These are phyloP conservation scores for Epizoanthus fatuus DNA, from an alignment of 92 coral and sea anemone species.

Conservation along the genomic window DNA sequence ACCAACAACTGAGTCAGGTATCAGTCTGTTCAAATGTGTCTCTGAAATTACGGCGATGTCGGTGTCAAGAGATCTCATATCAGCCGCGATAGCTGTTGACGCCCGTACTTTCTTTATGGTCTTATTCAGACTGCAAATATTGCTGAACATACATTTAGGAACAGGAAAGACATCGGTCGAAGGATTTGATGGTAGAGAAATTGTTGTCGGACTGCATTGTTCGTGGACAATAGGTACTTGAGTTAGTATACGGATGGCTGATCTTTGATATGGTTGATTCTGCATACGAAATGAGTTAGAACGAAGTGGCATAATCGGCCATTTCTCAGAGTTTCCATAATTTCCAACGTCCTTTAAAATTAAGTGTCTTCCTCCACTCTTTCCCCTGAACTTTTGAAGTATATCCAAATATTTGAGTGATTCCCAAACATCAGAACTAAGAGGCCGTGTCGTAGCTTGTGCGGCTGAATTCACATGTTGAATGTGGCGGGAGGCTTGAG, in stretches of 20 bases:
- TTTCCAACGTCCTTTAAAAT: background rate
- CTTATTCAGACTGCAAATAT: constrained; percentile 41
- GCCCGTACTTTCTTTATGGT: constrained; percentile 20
- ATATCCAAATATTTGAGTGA: constrained; percentile 11
- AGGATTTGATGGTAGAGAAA: background rate
- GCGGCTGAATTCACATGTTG: background rate
- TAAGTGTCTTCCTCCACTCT: constrained; percentile 4
- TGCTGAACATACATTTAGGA: constrained; percentile 40
- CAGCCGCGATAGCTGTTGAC: constrained; percentile 25
- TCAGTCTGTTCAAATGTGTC: constrained; percentile 36
- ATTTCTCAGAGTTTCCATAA: background rate
- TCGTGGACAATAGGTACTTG: constrained; percentile 8
- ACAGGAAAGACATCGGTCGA: constrained; percentile 24
- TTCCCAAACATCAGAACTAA: constrained; percentile 2
- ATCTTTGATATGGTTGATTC: background rate
- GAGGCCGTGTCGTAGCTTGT: constrained; percentile 4
- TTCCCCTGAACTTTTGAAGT: constrained; percentile 26
- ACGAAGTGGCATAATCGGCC: background rate
- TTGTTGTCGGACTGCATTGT: too few relatives aligned
- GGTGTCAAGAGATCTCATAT: constrained; percentile 33
- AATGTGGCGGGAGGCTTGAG: background rate
- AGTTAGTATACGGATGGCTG: constrained; percentile 1
- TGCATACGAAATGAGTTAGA: constrained; percentile 19
- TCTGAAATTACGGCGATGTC: constrained; percentile 48
- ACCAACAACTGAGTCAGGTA: constrained; percentile 53